phyloP scores from a whole-genome alignment of 2,797 vertebrate species.

The Sebastes itinus region DNA sequence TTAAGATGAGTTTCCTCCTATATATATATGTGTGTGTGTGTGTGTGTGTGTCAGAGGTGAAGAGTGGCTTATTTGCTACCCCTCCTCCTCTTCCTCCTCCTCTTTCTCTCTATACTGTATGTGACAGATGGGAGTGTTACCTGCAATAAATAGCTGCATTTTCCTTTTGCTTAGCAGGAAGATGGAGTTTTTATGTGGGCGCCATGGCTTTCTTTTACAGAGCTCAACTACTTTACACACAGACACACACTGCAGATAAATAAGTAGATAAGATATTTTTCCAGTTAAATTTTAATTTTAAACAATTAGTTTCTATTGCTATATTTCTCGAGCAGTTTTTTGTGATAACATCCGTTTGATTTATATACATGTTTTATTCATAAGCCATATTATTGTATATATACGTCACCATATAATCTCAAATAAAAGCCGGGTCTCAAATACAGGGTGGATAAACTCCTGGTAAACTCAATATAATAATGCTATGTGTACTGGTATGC shows the following conservation, averaged over 20 bases:
- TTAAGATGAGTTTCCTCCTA: slow-evolving; percentile 38
- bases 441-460: not conserved
- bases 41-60: slow-evolving; percentile 29
- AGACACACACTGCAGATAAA: not conserved
- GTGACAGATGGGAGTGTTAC: slow-evolving; percentile 41
- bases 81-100: not conserved
- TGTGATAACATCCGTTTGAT: too few species aligned
- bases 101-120: not conserved
- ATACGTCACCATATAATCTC: too few species aligned
- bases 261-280: too few species aligned
- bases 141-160: slow-evolving; percentile 9
- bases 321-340: too few species aligned
- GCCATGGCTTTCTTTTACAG: not conserved
- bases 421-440: too few species aligned
- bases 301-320: too few species aligned
- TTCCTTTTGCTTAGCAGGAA: slow-evolving; percentile 18
- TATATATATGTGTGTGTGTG: not conserved
- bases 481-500: too few species aligned
- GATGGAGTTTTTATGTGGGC: slow-evolving; percentile 3
- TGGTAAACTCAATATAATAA: not conserved
- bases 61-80: slow-evolving; percentile 9
- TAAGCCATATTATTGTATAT: too few species aligned
- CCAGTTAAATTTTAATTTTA: too few species aligned
- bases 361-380: too few species aligned
- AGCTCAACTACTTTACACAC: not conserved